A percentile compares a stretch with the other conserved stretches of the same genome.
Evolutionary conservation across 2,888 invertebrate genomes (phyloP).

Genomic region (Agrochola lota): DNA sequence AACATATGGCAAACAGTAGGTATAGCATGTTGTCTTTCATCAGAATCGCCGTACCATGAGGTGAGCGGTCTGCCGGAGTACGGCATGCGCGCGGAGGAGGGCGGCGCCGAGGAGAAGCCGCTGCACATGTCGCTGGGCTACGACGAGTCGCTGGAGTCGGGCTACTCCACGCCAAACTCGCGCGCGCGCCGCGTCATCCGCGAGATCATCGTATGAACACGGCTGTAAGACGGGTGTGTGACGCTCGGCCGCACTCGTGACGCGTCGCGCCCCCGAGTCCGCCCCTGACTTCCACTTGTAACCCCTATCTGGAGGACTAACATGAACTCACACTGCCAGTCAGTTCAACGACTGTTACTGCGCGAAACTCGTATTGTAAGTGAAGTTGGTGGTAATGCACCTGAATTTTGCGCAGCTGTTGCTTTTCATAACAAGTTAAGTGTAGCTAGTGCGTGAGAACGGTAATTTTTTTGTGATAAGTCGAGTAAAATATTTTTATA

Average conservation of each 20-base stretch:
- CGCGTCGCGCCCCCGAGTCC: slow-evolving; percentile 25
- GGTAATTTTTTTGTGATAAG: slow-evolving; percentile 59
- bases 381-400: slow-evolving; percentile 35
- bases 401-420: slow-evolving; percentile 45
- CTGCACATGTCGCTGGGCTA: slow-evolving; percentile 97
- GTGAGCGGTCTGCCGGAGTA: slow-evolving; percentile 97
- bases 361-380: slow-evolving; percentile 18
- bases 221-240: slow-evolving; percentile 59
- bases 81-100: slow-evolving; percentile 94
- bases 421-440: slow-evolving; percentile 51
- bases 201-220: slow-evolving; percentile 96
- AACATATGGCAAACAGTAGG: not conserved
- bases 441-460: slow-evolving; percentile 57
- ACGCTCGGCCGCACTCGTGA: slow-evolving; percentile 37
- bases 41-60: slow-evolving; percentile 98
- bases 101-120: slow-evolving; percentile 94
- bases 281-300: slow-evolving; percentile 42
- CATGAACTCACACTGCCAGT: slow-evolving; percentile 42
- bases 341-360: slow-evolving; percentile 26
- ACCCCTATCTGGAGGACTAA: slow-evolving; percentile 46
- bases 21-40: slow-evolving; percentile 29
- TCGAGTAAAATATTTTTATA: slow-evolving; percentile 65
- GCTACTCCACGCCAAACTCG: slow-evolving; percentile 98
- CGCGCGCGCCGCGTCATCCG: slow-evolving; percentile 97
- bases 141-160: slow-evolving; percentile 98